A percentile compares a stretch with the other conserved stretches of the same genome.
These are phyloP conservation scores for Ceratotherium simum DNA, from an alignment of 2,113 vertebrate species.

Conservation along the genomic window DNA sequence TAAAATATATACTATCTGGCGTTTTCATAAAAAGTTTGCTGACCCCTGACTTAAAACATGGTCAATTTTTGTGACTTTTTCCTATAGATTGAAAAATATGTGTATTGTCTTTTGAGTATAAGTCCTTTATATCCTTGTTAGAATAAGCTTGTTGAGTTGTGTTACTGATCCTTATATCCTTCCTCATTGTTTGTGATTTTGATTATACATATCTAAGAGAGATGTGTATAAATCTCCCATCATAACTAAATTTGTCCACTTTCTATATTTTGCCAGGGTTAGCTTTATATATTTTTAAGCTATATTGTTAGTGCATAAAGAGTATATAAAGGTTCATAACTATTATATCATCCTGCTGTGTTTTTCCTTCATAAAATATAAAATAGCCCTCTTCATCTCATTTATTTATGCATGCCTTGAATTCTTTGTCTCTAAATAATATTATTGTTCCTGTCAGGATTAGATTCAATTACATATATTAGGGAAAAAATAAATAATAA, in stretches of 20 bases:
- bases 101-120: neutral
- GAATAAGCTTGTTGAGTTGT: neutral
- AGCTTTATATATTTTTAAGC: neutral
- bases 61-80: neutral
- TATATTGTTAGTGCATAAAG: neutral
- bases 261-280: neutral
- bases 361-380: neutral
- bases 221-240: neutral
- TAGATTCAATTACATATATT: neutral
- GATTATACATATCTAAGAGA: neutral
- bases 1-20: neutral
- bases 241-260: constrained; percentile 2
- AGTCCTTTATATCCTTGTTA: neutral
- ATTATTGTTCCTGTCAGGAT: neutral
- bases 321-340: neutral
- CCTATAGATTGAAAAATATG: neutral
- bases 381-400: neutral
- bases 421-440: neutral
- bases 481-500: neutral
- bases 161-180: neutral
- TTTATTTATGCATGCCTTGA: constrained; percentile 18
- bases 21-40: neutral
- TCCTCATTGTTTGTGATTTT: neutral
- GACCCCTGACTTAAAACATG: constrained; percentile 28
- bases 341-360: neutral